Evolutionary conservation across 2,888 invertebrate species (phyloP), one percentile per base, ranked within the genome.

Genomic region (Ellobium chinense): DNA sequence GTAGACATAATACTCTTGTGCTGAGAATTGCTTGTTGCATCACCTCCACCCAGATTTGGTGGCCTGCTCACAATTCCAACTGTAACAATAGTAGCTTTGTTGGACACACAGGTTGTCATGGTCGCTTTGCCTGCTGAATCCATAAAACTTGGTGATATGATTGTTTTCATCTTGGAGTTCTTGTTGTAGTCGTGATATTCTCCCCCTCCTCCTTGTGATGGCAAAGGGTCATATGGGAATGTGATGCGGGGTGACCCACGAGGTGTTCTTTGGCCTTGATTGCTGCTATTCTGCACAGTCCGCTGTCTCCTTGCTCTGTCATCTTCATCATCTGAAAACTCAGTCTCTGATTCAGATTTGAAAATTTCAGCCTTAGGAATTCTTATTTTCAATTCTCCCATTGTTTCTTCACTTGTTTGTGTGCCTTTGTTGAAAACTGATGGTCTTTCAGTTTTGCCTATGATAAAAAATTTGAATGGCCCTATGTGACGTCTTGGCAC

Each of bases 101-200:
- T 84, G 14, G 85, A 84, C 3, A 89, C 86, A 63, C 86, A 86
- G 0, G 89, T 89, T n/a, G 88, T 88, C 85, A 89, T 87, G 9
- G 89, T 81, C 27, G 89, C 89, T 78, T 84, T 85, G 2, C 87
- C 89, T 56, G 89, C 86, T 39, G 89, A 86, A 27, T 87, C 87
- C 69, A 85, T 86, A 75, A 88, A 89, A 74, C 88, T 89, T 37
- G 88, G 89, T 21, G 88, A 89, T 69, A 88, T 88, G 36, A 89
- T 63, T 14, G 83, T 83, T 39, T 83, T 83, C 60, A 81, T 73
- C 34, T 83, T 83, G 5, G 80, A 68, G 46, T 74, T 73, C 31
- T 65, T 58, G 34, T 80, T 73, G 27, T 58, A 80, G 31, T 80
- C 74, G 27, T 34, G 54, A 46, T 74, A 80, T 4, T 80, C 74